Conservation (phyloP, 1,140 invertebrate genomes). For the Lordiphosa clarofinis region DNA sequence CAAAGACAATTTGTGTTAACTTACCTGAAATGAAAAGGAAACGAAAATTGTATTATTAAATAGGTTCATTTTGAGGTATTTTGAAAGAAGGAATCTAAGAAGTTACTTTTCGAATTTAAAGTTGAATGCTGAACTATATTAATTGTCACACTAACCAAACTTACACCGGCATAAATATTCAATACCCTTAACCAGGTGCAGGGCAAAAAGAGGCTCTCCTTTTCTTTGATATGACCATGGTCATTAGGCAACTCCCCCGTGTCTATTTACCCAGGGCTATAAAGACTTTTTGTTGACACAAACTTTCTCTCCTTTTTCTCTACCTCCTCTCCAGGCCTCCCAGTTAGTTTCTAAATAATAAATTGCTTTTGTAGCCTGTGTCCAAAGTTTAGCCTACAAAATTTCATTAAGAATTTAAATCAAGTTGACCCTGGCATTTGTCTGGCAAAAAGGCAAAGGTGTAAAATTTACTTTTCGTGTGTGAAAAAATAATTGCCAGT, state of each 20-base stretch:
- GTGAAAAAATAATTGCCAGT: too few relatives aligned
- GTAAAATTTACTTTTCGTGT: neutral
- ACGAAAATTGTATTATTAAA: too few relatives aligned
- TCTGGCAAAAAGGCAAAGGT: neutral
- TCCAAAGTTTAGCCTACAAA: slow-evolving; percentile 15
- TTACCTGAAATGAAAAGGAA: too few relatives aligned
- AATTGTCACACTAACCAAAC: slow-evolving; percentile 17
- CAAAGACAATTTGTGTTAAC: too few relatives aligned
- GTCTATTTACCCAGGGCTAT: slow-evolving; percentile 28
- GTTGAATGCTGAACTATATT: slow-evolving; percentile 48
- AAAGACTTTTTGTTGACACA: too few relatives aligned
- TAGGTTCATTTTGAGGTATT: too few relatives aligned
- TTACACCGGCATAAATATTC: slow-evolving; percentile 27
- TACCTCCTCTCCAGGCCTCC: neutral
- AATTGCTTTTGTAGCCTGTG: slow-evolving; percentile 52
- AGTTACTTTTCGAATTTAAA: too few relatives aligned
- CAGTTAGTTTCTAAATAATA: slow-evolving; percentile 57
- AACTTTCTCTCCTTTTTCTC: slow-evolving; percentile 5
- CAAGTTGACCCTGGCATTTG: slow-evolving; percentile 17
- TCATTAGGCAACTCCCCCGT: slow-evolving; percentile 40
- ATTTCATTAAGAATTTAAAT: slow-evolving; percentile 63
- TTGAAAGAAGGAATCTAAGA: too few relatives aligned
- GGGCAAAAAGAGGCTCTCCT: neutral
- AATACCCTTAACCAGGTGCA: slow-evolving; percentile 10
- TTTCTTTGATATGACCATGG: neutral